These are phyloP conservation scores for Euthynnus affinis DNA, from an alignment of 2,797 vertebrate genomes.

Conservation along the genomic window DNA sequence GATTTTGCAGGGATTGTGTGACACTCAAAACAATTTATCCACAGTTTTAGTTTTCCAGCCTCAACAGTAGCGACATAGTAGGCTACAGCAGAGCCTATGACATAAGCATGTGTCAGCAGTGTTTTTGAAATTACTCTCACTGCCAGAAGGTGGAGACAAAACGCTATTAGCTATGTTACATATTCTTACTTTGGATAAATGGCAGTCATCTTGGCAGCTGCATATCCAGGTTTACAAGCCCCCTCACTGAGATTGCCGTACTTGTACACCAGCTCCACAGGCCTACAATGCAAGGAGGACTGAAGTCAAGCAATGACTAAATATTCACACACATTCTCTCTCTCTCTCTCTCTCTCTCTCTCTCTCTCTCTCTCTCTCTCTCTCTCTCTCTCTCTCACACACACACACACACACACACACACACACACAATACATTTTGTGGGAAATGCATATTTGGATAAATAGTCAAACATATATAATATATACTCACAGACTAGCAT, in stretches of 20 bases:
- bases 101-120: too few species aligned
- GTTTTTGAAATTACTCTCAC: too few species aligned
- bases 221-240: slow-evolving; percentile 90
- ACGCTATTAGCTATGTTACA: neutral
- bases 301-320: neutral
- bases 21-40: too few species aligned
- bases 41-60: too few species aligned
- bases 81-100: too few species aligned
- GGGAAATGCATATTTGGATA: neutral
- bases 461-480: neutral
- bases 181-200: slow-evolving; percentile 92
- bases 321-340: slow-evolving; percentile 11
- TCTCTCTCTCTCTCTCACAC: too few species aligned
- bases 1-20: too few species aligned
- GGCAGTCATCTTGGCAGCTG: slow-evolving; percentile 91
- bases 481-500: slow-evolving; percentile 91
- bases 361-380: too few species aligned
- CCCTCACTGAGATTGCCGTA: slow-evolving; percentile 93
- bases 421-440: too few species aligned
- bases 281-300: slow-evolving; percentile 63
- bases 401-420: too few species aligned
- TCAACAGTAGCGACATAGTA: too few species aligned
- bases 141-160: neutral
- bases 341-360: too few species aligned
- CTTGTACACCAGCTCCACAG: slow-evolving; percentile 83